Conservation (phyloP, 2,113 vertebrate genomes). For the Catharus bicknelli region DNA sequence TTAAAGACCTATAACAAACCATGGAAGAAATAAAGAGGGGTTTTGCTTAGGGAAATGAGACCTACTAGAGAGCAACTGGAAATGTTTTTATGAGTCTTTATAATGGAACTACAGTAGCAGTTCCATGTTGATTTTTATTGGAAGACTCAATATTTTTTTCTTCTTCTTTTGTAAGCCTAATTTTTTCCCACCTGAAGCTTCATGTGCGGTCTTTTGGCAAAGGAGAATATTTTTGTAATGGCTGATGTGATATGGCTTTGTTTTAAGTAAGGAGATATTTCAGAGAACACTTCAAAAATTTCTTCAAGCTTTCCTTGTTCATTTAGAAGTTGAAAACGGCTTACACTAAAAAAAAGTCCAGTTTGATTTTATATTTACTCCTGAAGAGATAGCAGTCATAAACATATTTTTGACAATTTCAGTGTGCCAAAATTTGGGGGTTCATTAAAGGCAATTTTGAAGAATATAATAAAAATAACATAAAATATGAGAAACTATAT, state of each 20-base stretch:
- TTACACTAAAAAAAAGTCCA: background rate
- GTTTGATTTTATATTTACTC: background rate
- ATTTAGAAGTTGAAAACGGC: background rate
- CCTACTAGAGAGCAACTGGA: slow-evolving; percentile 59
- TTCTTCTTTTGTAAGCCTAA: slow-evolving; percentile 16
- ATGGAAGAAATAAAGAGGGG: slow-evolving; percentile 66
- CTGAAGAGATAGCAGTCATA: background rate
- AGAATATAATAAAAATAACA: background rate
- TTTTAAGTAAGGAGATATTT: slow-evolving; percentile 18
- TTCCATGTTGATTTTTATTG: slow-evolving; percentile 51
- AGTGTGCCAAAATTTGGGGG: background rate
- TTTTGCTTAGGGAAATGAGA: slow-evolving; percentile 59
- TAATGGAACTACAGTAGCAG: slow-evolving; percentile 61
- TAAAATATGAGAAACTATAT: background rate
- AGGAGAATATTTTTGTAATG: slow-evolving; percentile 21
- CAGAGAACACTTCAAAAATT: background rate
- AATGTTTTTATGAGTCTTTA: slow-evolving; percentile 54
- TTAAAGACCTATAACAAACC: slow-evolving; percentile 45
- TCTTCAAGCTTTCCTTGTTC: background rate
- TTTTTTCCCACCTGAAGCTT: slow-evolving; percentile 52
- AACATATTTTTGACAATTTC: background rate
- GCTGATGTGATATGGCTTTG: slow-evolving; percentile 34
- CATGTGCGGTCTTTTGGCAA: slow-evolving; percentile 46
- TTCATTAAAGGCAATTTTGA: background rate
- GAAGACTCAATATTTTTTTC: background rate